These are phyloP conservation scores for Osmerus eperlanus DNA, from an alignment of 2,113 vertebrate genomes.

Conservation along the genomic window DNA sequence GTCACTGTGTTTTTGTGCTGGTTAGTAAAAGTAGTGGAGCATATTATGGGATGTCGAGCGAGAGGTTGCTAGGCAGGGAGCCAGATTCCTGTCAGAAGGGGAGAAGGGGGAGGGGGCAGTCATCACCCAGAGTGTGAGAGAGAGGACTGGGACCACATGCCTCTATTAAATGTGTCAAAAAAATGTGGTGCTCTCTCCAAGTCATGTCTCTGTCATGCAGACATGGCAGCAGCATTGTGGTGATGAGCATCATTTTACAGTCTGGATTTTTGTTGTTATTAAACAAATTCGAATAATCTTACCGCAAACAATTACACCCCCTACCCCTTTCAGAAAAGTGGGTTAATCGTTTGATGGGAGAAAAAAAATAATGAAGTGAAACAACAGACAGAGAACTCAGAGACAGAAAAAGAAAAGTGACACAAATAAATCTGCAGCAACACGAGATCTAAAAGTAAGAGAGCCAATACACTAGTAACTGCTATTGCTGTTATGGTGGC, in stretches of 20 bases:
- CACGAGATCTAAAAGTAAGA: background rate
- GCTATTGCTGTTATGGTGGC: background rate
- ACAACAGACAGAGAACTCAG: background rate
- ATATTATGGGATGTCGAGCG: background rate
- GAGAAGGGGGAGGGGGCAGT: conserved; percentile 10
- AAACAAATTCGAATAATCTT: too few species aligned
- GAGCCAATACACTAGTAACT: too few species aligned
- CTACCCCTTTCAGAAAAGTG: too few species aligned
- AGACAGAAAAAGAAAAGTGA: background rate
- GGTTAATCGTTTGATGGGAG: too few species aligned
- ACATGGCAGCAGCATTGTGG: too few species aligned
- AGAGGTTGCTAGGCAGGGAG: background rate
- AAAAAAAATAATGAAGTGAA: background rate
- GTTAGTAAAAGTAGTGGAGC: background rate
- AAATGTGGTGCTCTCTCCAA: conserved; percentile 25
- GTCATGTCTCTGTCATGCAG: conserved; percentile 9
- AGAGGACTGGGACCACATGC: conserved; percentile 52
- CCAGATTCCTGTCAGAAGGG: conserved; percentile 3
- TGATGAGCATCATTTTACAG: too few species aligned
- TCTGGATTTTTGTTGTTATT: too few species aligned
- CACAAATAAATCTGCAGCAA: background rate
- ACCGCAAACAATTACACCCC: too few species aligned
- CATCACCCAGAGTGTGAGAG: conserved; percentile 40
- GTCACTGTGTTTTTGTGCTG: background rate
- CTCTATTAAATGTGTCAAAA: conserved; percentile 37